phyloP scores from a whole-genome alignment of 1,140 invertebrate genomes.

The Scaptomyza pallida region DNA sequence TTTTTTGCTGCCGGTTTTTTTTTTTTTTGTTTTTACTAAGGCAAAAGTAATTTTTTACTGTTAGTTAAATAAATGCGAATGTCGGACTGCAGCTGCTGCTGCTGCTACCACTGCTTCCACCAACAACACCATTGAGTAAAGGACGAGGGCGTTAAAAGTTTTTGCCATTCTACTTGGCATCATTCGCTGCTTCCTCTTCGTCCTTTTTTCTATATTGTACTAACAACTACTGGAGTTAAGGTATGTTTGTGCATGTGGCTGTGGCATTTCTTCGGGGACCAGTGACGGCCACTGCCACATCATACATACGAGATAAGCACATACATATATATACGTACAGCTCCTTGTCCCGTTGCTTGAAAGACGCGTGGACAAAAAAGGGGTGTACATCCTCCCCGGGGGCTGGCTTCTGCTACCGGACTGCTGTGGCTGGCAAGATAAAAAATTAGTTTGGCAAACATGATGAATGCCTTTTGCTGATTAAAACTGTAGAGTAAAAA shows the following conservation, averaged over 20 bases:
- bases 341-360: conserved; percentile 72
- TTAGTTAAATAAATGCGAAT: conserved; percentile 82
- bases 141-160: conserved; percentile 78
- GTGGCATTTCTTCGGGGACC: conserved; percentile 71
- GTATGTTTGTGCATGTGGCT: conserved; percentile 22
- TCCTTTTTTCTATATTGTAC: conserved; percentile 27
- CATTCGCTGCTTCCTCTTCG: conserved; percentile 46
- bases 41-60: conserved; percentile 82
- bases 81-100: conserved; percentile 60
- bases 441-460: conserved; percentile 83
- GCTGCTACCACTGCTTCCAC: neutral
- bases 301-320: conserved; percentile 23
- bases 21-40: conserved; percentile 40
- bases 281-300: conserved; percentile 22
- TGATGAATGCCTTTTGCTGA: conserved; percentile 83
- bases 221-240: neutral
- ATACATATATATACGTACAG: conserved; percentile 23
- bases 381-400: neutral
- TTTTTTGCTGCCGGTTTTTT: conserved; percentile 7
- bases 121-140: conserved; percentile 9
- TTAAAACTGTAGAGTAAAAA: conserved; percentile 65
- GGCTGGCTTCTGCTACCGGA: conserved; percentile 28
- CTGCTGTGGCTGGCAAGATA: conserved; percentile 70
- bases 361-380: conserved; percentile 61
- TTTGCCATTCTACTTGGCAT: conserved; percentile 64